Base-by-base conservation (phyloP, 2,113 vertebrate species). In the Cochlearius cochlearius region DNA sequence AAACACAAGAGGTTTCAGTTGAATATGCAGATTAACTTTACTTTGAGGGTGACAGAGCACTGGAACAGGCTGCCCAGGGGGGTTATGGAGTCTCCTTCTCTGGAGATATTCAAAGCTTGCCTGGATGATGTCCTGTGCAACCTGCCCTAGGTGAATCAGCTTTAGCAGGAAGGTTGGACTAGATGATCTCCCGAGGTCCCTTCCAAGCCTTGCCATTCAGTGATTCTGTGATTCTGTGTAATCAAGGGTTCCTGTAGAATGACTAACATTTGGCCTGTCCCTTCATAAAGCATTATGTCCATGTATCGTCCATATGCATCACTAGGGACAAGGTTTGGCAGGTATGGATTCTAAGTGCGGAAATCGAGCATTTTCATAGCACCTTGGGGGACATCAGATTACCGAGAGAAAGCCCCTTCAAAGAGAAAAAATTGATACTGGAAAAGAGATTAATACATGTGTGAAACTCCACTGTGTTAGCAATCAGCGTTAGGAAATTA, bases 261-360 rank as follows among this genome's bases (percentile, higher is more conserved):
- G 26, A 19, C 9, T 45, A 67, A 41, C 8, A 12, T 62, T 52
- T 73, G 59, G 7, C 18, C 55, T 72, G 34, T 45, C 10, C 10
- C 29, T 80, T 63, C 29, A 71, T 43, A 53, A 41, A 9, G 0
- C 7, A 7, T 15, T 34, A 11, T 22, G 5, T 25, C n/a, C 7
- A 5, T 22, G 5, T 62, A 43, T 17, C 15, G 5, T 34, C 12
- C 14, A 0, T 11, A 15, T 3, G 2, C 1, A 1, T 77, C 41
- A 25, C 15, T 0, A 47, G 13, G 38, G 13, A 49, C 9, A 26
- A 1, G 0, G 11, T 62, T 74, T 83, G 19, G 15, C 52, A 55
- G 27, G 15, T 30, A 29, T 8, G 34, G 53, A 59, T 74, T 88
- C 27, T 23, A 75, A 34, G 16, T 15, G 23, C 39, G 26, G 16